Evolutionary conservation across 2,113 vertebrate species (phyloP).

Genomic region (Jacana jacana): DNA sequence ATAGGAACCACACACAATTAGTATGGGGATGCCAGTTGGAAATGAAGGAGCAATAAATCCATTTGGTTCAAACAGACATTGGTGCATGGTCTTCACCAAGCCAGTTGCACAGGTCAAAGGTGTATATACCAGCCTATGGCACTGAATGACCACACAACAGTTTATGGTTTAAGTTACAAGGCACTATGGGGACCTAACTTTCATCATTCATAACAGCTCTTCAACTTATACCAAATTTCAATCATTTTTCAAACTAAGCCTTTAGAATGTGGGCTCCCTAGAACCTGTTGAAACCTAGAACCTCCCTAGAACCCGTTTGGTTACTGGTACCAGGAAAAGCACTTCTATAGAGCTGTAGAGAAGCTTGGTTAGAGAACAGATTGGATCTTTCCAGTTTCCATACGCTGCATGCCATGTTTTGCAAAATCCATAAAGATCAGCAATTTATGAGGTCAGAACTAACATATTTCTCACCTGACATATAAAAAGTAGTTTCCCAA

Average conservation of each 20-base stretch:
- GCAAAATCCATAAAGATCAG: not conserved
- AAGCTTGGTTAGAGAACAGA: not conserved
- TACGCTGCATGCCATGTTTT: fast-evolving
- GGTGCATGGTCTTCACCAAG: not conserved
- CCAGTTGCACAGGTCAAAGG: not conserved
- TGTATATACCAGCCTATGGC: not conserved
- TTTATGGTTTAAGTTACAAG: not conserved
- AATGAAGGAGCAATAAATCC: not conserved
- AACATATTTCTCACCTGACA: not conserved
- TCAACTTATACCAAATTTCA: not conserved
- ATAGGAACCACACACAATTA: not conserved
- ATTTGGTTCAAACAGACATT: not conserved
- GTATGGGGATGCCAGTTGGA: not conserved
- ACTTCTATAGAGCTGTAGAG: not conserved
- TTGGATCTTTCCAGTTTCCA: not conserved
- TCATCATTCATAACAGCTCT: not conserved
- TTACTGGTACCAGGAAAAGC: not conserved
- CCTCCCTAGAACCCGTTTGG: not conserved
- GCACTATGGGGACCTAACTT: not conserved
- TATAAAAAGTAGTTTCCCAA: not conserved
- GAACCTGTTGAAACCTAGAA: too few species aligned
- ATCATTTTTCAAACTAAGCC: not conserved
- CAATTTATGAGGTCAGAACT: not conserved
- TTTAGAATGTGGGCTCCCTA: not conserved
- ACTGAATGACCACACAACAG: not conserved